phyloP scores from a whole-genome alignment of 2,113 vertebrate genomes.

The Petrocephalus zakoni region DNA sequence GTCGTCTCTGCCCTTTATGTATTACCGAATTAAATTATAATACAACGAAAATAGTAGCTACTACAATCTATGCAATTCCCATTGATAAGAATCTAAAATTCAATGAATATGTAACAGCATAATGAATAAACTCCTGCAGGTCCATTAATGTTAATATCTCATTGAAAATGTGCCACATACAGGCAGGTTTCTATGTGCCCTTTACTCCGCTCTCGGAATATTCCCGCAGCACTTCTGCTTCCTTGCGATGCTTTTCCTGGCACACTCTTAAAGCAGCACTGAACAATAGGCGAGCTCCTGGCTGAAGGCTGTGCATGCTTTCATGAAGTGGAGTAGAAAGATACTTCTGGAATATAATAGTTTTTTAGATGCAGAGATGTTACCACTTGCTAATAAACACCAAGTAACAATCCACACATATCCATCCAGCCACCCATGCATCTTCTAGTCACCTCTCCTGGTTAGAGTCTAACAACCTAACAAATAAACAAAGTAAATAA shows the following conservation, averaged over 20 bases:
- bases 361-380: neutral
- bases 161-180: neutral
- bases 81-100: neutral
- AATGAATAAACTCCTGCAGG: neutral
- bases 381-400: neutral
- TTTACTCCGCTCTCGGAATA: neutral
- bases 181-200: slow-evolving; percentile 18
- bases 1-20: slow-evolving; percentile 1
- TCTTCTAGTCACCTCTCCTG: neutral
- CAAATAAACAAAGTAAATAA: neutral
- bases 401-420: neutral
- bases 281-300: neutral
- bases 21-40: neutral
- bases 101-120: neutral
- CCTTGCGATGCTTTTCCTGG: neutral
- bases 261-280: neutral
- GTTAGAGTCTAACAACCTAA: neutral
- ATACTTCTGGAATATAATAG: neutral
- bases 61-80: neutral
- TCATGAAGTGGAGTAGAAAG: slow-evolving; percentile 8
- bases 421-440: neutral
- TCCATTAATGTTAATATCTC: neutral
- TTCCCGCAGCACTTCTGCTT: slow-evolving; percentile 2
- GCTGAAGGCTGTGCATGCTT: neutral
- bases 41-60: neutral